phyloP scores from a whole-genome alignment of 2,888 invertebrate species.

The Prosapia bicincta region DNA sequence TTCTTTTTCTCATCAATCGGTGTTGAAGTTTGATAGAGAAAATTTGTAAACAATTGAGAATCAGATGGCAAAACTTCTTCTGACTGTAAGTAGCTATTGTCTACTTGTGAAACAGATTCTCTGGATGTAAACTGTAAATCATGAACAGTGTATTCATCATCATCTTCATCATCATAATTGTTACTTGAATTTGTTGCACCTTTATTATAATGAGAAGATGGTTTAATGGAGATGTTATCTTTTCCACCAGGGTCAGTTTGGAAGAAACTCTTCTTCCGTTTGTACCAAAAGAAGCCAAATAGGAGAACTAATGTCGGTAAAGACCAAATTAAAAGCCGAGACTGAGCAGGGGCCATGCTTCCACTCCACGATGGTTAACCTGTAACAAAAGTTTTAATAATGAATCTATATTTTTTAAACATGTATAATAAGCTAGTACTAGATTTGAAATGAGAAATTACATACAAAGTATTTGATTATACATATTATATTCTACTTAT shows the following conservation, averaged over 20 bases:
- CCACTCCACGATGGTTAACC: slow-evolving; percentile 57
- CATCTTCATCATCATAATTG: neutral
- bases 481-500: too few relatives aligned
- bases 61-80: neutral
- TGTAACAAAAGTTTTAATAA: slow-evolving; percentile 32
- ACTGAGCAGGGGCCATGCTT: slow-evolving; percentile 65
- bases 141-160: neutral
- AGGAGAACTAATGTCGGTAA: slow-evolving; percentile 76
- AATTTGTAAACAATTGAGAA: neutral
- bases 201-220: slow-evolving; percentile 25
- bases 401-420: too few relatives aligned
- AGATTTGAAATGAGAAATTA: too few relatives aligned
- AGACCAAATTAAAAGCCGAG: slow-evolving; percentile 64
- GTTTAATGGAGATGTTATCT: slow-evolving; percentile 28
- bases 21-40: neutral
- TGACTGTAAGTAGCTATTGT: neutral
- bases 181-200: neutral
- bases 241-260: slow-evolving; percentile 70
- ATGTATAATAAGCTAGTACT: too few relatives aligned
- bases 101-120: neutral
- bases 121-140: neutral
- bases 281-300: slow-evolving; percentile 79
- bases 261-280: slow-evolving; percentile 69
- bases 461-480: too few relatives aligned
- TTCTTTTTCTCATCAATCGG: neutral